Conservation (phyloP, 1,140 invertebrate species). For the Batillaria attramentaria region DNA sequence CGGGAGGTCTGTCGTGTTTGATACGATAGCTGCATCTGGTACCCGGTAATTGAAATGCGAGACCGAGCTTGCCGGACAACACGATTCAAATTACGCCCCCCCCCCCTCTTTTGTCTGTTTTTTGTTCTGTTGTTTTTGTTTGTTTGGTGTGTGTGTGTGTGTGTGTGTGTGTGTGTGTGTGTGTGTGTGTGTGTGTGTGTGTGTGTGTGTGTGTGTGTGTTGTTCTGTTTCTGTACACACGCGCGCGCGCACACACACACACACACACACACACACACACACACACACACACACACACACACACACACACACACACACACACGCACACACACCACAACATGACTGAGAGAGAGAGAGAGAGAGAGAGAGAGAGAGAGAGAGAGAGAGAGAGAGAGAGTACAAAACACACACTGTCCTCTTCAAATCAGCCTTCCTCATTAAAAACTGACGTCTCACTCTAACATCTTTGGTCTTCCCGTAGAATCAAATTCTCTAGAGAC, state of each 20-base stretch:
- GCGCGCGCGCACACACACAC: background rate
- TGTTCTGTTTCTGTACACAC: background rate
- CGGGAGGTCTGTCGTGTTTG: background rate
- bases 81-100: background rate
- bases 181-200: background rate
- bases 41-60: background rate
- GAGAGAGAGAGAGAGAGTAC: background rate
- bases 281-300: no score
- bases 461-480: no score
- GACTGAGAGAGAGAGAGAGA: background rate
- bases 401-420: no score
- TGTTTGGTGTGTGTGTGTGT: background rate
- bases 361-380: slow-evolving; percentile 10
- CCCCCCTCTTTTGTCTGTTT: background rate
- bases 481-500: no score
- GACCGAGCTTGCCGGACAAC: background rate
- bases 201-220: background rate
- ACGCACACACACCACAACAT: background rate
- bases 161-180: background rate
- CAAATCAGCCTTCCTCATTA: no score
- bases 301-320: no score
- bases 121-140: background rate
- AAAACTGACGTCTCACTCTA: no score
- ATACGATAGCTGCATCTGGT: background rate
- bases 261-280: background rate